Evolutionary conservation across 53 echinoderm and acorn worm genomes (phyloP).

Genomic region (Echinarachnius parma): DNA sequence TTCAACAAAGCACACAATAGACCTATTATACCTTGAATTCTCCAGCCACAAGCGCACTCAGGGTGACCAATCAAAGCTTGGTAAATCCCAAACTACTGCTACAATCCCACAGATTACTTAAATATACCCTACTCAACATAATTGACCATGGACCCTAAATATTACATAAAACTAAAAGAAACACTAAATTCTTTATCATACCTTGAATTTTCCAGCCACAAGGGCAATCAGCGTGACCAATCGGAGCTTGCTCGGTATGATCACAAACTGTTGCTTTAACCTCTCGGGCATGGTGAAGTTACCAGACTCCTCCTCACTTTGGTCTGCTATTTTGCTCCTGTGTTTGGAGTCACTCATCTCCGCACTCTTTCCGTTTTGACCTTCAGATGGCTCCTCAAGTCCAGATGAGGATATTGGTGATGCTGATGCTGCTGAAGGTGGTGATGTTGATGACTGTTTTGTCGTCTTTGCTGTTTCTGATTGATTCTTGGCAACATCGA

Average conservation of each 20-base stretch:
- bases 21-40: no score
- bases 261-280: constrained; percentile 81
- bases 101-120: no score
- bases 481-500: constrained; percentile 68
- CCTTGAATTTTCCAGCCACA: constrained; percentile 71
- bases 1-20: no score
- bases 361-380: no score
- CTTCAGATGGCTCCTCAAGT: neutral
- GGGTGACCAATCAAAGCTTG: no score
- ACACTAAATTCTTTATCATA: no score
- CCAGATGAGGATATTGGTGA: neutral
- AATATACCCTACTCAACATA: no score
- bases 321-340: neutral
- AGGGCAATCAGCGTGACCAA: constrained; percentile 84
- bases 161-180: no score
- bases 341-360: no score
- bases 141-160: no score
- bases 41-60: no score
- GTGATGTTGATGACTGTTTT: neutral
- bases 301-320: neutral
- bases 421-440: neutral
- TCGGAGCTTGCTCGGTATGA: constrained; percentile 88
- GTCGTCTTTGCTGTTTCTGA: neutral
- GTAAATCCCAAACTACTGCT: no score
- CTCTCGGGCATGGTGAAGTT: constrained; percentile 77